phyloP scores from a whole-genome alignment of 2,888 invertebrate species.

The Hypercompe scribonia region DNA sequence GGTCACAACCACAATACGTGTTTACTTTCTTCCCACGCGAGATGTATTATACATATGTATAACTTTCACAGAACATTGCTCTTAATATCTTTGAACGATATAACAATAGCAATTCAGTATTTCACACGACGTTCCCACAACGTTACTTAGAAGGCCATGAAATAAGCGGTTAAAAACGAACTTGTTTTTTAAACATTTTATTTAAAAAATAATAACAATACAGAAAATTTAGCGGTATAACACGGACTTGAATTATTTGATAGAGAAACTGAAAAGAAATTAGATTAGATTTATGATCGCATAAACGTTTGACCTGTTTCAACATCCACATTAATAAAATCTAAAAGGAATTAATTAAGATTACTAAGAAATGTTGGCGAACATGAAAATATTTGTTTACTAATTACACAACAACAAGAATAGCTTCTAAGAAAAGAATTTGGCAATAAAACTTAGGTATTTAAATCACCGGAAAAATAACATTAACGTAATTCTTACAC shows the following conservation, averaged over 20 bases:
- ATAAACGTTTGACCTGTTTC: neutral
- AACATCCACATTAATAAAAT: neutral
- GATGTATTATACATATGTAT: constrained; percentile 47
- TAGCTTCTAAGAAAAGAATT: neutral
- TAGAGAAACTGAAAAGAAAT: neutral
- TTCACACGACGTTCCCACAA: constrained; percentile 61
- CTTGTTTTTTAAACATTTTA: neutral
- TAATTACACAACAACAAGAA: constrained; percentile 1
- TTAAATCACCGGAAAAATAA: constrained; percentile 9
- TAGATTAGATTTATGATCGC: neutral
- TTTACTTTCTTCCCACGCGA: constrained; percentile 42
- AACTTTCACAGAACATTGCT: constrained; percentile 66
- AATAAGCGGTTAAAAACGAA: constrained; percentile 16
- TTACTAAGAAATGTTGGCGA: neutral
- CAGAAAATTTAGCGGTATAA: too few species aligned
- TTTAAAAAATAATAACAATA: too few species aligned
- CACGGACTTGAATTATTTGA: too few species aligned
- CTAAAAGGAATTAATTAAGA: constrained; percentile 2
- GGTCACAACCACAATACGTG: constrained; percentile 12
- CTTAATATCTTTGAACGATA: constrained; percentile 59
- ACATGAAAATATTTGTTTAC: constrained; percentile 1
- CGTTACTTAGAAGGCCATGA: constrained; percentile 29
- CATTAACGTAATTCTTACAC: constrained; percentile 21
- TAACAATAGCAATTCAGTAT: constrained; percentile 48
- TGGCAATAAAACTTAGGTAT: constrained; percentile 3